A percentile compares a stretch with the other conserved stretches of the same genome.
Conservation (phyloP, 2,797 vertebrate species). For the Microhierax caerulescens region DNA sequence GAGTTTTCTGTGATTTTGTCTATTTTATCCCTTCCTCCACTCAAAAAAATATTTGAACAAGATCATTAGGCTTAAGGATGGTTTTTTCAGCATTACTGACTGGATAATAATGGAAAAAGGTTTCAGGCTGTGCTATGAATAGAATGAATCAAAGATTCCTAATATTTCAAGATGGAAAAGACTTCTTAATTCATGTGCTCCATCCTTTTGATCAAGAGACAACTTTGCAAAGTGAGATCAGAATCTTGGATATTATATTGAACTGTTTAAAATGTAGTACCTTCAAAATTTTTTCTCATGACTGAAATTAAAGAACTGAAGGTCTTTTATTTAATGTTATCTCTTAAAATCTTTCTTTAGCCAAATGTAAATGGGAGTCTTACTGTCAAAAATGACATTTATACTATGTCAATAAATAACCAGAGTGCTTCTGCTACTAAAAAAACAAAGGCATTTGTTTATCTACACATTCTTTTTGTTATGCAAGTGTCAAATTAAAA, state of each 20-base stretch:
- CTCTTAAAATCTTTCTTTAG: neutral
- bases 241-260: neutral
- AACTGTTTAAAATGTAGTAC: neutral
- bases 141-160: neutral
- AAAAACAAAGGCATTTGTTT: neutral
- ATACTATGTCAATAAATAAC: neutral
- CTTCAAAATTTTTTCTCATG: neutral
- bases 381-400: neutral
- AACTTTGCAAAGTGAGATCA: neutral
- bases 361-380: neutral
- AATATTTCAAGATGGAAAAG: conserved; percentile 11
- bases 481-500: neutral
- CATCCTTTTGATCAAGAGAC: conserved; percentile 11
- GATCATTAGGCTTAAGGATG: neutral
- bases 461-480: neutral
- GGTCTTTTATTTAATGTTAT: neutral
- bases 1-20: neutral
- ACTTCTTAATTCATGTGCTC: neutral
- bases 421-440: neutral
- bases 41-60: conserved; percentile 28
- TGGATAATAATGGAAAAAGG: conserved; percentile 12
- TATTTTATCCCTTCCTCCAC: neutral
- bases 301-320: neutral
- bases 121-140: conserved; percentile 21
- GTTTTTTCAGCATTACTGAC: conserved; percentile 1